Evolutionary conservation across 2,888 invertebrate genomes (phyloP), one percentile per base, ranked within the genome.

Genomic region (Esperia sulphurella): DNA sequence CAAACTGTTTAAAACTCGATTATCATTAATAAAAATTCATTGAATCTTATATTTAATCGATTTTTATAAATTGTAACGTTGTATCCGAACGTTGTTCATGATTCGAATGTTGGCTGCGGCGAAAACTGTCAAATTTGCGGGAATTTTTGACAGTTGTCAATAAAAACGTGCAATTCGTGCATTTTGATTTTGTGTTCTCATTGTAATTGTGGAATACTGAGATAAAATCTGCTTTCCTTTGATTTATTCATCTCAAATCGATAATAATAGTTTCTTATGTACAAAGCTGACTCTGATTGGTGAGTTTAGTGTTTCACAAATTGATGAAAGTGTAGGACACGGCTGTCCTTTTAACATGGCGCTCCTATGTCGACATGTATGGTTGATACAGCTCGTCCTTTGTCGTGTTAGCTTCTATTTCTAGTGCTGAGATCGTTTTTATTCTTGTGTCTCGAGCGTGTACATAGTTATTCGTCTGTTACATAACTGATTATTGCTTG

Each of bases 101-200:
- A 47, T 21, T 30, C n/a, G 12, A 5, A 50, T 38, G 50, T 50
- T 50, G 50, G 43, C 46, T 6, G 12, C 35, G 58, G 58, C 54
- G 45, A 55, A 66, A 69, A 58, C 64, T 77, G 80, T 81, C 82
- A 83, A 77, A 77, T 71, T 79, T 84, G 84, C 84, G 85, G 84
- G 84, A 84, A 76, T 75, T 75, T 83, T 79, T 85, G 83, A 83
- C 83, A 84, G 75, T 83, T 85, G 80, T 84, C 83, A 85, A 84
- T 83, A 84, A 83, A 79, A 84, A 87, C 83, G 84, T 75, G 74
- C 35, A 35, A 61, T 66, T 63, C 59, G 63, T 64, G 57, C 61
- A 56, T 75, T 69, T 67, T 48, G 63, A 50, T 57, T 51, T 53
- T 52, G 52, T 59, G 57, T 21, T 21, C 60, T 63, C 57, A 57